A percentile compares a stretch with the other conserved stretches of the same genome.
These are phyloP conservation scores for Tangara arthus DNA, from an alignment of 2,797 vertebrate species.

Conservation along the genomic window DNA sequence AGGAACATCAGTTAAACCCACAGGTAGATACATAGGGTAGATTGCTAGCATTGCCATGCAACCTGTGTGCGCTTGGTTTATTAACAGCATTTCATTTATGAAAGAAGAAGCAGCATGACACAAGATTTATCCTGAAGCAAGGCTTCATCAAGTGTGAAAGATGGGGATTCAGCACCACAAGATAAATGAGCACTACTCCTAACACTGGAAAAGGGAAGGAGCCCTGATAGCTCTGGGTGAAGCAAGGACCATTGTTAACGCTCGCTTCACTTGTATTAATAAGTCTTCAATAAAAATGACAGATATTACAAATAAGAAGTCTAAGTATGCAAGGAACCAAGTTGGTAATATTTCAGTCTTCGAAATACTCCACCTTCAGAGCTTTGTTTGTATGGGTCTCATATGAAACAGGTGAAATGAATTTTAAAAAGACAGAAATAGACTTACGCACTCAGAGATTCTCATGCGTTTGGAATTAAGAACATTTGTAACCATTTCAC, in stretches of 20 bases:
- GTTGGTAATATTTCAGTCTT: neutral
- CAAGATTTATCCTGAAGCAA: constrained; percentile 12
- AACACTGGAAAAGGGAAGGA: neutral
- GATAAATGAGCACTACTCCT: neutral
- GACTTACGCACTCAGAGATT: neutral
- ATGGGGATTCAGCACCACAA: neutral
- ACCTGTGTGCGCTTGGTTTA: neutral
- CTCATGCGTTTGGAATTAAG: neutral
- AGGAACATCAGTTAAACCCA: neutral
- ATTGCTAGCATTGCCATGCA: neutral
- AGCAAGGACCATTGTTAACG: neutral
- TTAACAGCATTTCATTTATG: constrained; percentile 9
- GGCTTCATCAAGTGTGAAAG: neutral
- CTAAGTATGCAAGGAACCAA: neutral
- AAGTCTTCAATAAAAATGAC: neutral
- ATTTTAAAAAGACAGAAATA: neutral
- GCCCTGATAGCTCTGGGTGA: neutral
- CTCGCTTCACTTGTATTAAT: neutral
- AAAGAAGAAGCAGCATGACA: neutral
- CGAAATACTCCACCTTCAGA: neutral
- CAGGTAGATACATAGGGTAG: neutral
- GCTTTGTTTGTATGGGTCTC: neutral
- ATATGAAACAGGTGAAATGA: neutral
- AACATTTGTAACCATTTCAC: neutral
- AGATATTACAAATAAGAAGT: neutral